Evolutionary conservation across 1,140 invertebrate species (phyloP).

Genomic region (Pseudoatta argentina): DNA sequence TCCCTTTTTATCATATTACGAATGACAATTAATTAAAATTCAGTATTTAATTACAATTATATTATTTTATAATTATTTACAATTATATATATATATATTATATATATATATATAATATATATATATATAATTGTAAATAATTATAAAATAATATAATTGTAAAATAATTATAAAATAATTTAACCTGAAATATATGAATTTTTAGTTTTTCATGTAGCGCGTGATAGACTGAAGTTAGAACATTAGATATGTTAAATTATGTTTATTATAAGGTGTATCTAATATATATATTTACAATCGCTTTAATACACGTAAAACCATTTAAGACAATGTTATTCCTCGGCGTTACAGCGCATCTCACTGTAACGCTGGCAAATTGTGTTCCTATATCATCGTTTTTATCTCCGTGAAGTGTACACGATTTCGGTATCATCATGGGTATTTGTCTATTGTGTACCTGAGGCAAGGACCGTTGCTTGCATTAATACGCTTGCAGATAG

Average conservation of each 20-base stretch:
- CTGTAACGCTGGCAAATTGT: slow-evolving; percentile 75
- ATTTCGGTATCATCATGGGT: slow-evolving; percentile 42
- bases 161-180: too few species aligned
- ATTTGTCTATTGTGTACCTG: slow-evolving; percentile 66
- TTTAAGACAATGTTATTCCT: slow-evolving; percentile 74
- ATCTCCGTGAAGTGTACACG: slow-evolving; percentile 51
- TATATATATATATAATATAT: too few species aligned
- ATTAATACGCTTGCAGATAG: slow-evolving; percentile 62
- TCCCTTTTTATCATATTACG: too few species aligned
- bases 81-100: too few species aligned
- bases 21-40: too few species aligned
- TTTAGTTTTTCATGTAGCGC: background rate
- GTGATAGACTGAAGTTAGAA: slow-evolving; percentile 16
- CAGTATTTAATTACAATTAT: too few species aligned
- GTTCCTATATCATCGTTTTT: slow-evolving; percentile 62
- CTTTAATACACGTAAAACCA: slow-evolving; percentile 80
- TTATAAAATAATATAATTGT: too few species aligned
- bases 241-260: slow-evolving; percentile 78
- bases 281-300: slow-evolving; percentile 82
- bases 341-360: slow-evolving; percentile 62
- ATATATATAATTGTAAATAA: too few species aligned
- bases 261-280: slow-evolving; percentile 82
- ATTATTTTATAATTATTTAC: too few species aligned
- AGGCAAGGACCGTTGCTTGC: slow-evolving; percentile 68
- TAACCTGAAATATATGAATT: background rate